Evolutionary conservation across 1,140 invertebrate species (phyloP), one percentile per base, ranked within the genome.

Genomic region (Zaprionus kolodkinae): DNA sequence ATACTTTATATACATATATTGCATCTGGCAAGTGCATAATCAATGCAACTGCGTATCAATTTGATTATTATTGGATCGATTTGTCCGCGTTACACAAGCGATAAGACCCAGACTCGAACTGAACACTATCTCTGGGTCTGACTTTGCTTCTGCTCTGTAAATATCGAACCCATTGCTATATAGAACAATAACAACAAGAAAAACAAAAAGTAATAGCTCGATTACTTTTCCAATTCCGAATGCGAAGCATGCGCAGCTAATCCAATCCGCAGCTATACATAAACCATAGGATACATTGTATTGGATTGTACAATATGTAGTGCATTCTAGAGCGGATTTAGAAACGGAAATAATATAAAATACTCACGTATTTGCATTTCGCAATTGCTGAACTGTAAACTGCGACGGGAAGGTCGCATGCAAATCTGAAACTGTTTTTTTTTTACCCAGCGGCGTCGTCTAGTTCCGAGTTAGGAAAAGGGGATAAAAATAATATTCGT

Each of bases 361-460:
- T 74, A 48, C 60, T 79, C 84, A 87, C 83, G 83, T 87, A 83
- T 77, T 68, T 78, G 66, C 80, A 33, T 56, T 73, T 12, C 17
- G 81, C 71, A 72, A 78, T 81, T 84, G 81, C 61, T 12, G 15
- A 78, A 81, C 81, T 75, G 67, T 69, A 69, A 81, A 80, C 38
- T 52, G 69, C 78, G 59, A 50, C 61, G 6, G 45, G 54, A 86
- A 84, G 81, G 81, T 84, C 78, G 54, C 38, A 64, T 77, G 66
- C 54, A 85, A 81, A 69, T 65, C 27, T 33, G 36, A 21, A 59
- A 56, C 33, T 30, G 11, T 43, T 3, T 43, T 40, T n/a, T 40
- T 40, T 40, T 52, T 60, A 25, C 1, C 17, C 55, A 66, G 52
- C 11, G 52, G 27, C 38, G 62, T 40, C 17, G 17, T 10, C 7